Conservation (phyloP, 2,797 vertebrate species). For the Poeciliopsis gracilis region DNA sequence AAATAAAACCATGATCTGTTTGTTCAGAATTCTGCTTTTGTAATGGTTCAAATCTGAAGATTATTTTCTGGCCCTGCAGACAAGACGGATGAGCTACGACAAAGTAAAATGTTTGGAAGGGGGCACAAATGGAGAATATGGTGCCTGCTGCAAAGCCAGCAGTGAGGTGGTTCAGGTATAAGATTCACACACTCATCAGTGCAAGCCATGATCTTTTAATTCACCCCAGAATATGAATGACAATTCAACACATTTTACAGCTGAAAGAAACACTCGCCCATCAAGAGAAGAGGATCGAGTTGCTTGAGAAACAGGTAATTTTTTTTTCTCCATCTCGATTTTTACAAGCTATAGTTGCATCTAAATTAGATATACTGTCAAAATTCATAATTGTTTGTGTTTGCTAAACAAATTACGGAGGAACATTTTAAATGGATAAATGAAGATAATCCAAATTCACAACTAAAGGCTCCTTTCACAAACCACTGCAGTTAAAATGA, state of each 20-base stretch:
- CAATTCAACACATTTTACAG: constrained; percentile 61
- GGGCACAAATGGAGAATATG: constrained; percentile 68
- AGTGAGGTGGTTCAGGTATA: constrained; percentile 84
- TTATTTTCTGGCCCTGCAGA: constrained; percentile 62
- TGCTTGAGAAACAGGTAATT: constrained; percentile 80
- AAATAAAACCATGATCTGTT: background rate
- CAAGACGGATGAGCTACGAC: constrained; percentile 74
- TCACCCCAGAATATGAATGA: background rate
- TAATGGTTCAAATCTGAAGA: background rate
- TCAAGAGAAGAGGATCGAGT: constrained; percentile 79
- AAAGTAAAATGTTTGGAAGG: constrained; percentile 66
- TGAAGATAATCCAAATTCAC: background rate
- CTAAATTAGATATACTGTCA: background rate
- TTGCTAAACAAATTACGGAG: background rate
- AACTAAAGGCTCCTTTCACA: background rate
- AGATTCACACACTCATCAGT: background rate
- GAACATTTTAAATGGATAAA: background rate
- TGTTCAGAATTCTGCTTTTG: background rate
- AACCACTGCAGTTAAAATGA: background rate
- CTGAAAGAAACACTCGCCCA: constrained; percentile 72
- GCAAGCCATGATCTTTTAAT: background rate
- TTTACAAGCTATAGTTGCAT: background rate
- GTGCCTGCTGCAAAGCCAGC: constrained; percentile 76
- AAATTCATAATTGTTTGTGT: background rate
- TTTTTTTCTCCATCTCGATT: background rate